Percentiles rank a stretch among this genome's conserved stretches.
phyloP scores from a whole-genome alignment of 2,113 vertebrate genomes.

The Carassius gibelio region DNA sequence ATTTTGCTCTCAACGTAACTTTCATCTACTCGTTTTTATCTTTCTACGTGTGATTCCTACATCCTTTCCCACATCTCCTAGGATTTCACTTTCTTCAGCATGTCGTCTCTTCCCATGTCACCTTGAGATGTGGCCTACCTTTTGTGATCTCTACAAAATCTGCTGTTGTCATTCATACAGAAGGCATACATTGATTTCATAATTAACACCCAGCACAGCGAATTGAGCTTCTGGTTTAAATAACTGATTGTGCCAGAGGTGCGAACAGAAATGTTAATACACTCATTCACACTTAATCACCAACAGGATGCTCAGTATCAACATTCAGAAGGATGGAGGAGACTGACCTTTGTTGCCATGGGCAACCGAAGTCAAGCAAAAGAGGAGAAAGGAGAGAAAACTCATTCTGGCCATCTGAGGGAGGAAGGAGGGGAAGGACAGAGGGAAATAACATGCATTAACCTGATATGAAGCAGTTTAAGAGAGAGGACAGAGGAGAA shows the following conservation, averaged over 20 bases:
- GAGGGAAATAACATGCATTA: conserved; percentile 74
- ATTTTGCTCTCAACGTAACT: conserved; percentile 6
- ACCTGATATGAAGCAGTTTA: conserved; percentile 64
- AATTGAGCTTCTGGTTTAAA: not conserved
- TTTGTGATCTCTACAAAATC: not conserved
- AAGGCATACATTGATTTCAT: not conserved
- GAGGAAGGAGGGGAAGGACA: conserved; percentile 63
- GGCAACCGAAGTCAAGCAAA: conserved; percentile 82
- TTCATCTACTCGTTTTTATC: not conserved
- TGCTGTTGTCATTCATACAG: not conserved
- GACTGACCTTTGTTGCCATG: conserved; percentile 84
- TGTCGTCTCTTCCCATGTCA: conserved; percentile 34
- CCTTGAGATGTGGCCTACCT: conserved; percentile 12
- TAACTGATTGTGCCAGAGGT: not conserved
- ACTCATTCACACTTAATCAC: conserved; percentile 43
- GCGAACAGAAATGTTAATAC: conserved; percentile 16
- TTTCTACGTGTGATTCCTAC: conserved; percentile 43
- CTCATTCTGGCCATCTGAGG: conserved; percentile 80
- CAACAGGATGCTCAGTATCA: conserved; percentile 54
- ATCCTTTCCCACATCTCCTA: not conserved
- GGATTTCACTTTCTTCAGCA: conserved; percentile 44
- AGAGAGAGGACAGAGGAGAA: conserved; percentile 49
- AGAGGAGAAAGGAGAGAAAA: conserved; percentile 79
- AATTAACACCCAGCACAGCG: not conserved
- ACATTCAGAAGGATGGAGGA: conserved; percentile 66